phyloP scores from a whole-genome alignment of 2,888 invertebrate genomes.

The Drosophila infuscata region DNA sequence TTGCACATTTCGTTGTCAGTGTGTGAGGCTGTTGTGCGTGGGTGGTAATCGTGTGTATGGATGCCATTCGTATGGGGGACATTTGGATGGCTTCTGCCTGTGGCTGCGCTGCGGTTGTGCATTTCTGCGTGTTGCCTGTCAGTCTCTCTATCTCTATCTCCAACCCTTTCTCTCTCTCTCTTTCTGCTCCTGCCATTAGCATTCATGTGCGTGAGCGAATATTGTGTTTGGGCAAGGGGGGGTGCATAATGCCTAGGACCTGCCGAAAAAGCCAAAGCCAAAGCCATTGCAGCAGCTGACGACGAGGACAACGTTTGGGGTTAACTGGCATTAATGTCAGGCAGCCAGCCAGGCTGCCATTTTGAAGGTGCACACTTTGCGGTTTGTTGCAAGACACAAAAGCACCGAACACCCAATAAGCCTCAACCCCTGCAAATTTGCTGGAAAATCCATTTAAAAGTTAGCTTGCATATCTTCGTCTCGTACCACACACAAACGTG shows the following conservation, averaged over 20 bases:
- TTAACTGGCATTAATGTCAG: constrained; percentile 81
- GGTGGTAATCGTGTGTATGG: constrained; percentile 3
- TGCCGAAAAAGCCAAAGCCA: constrained; percentile 69
- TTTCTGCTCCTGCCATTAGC: constrained; percentile 60
- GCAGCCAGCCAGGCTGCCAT: constrained; percentile 66
- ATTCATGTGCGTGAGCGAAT: constrained; percentile 71
- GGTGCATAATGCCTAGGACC: constrained; percentile 14
- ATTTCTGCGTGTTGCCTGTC: constrained; percentile 76
- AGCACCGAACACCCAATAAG: background rate
- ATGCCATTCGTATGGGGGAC: background rate
- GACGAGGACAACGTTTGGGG: constrained; percentile 74
- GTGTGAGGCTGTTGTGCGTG: constrained; percentile 36
- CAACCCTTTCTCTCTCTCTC: background rate
- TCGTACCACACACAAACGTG: constrained; percentile 5
- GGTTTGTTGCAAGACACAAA: constrained; percentile 53
- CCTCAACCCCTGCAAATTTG: constrained; percentile 66
- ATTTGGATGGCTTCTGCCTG: constrained; percentile 55
- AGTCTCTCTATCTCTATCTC: background rate
- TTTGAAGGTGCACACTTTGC: constrained; percentile 68
- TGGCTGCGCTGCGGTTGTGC: constrained; percentile 73
- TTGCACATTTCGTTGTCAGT: constrained; percentile 17
- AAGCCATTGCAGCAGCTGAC: constrained; percentile 70
- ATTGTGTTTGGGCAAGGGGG: background rate
- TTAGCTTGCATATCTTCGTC: constrained; percentile 48
- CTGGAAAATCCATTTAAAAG: constrained; percentile 68